Evolutionary conservation across 2,888 invertebrate genomes (phyloP), one percentile per base, ranked within the genome.

Genomic region (Capitulum mitella): DNA sequence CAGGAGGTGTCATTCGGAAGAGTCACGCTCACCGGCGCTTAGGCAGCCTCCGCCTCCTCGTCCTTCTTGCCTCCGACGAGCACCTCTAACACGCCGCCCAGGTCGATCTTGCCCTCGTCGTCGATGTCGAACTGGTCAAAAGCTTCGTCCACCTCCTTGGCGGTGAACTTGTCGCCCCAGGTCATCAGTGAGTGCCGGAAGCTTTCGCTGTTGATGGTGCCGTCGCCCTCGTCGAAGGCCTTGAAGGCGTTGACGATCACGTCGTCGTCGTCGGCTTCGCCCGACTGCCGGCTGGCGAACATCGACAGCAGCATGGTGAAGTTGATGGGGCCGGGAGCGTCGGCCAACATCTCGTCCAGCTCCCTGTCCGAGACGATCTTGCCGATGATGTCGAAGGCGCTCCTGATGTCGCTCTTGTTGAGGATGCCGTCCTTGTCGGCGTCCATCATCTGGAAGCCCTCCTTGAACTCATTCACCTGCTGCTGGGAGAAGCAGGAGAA

Each of bases 401-500:
- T 92, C 86, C 94, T 91, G 86, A 95, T 90, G 89, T 95, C 95
- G 87, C 91, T 92, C 89, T 95, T 95, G 81, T 84, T 84, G 87
- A 92, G 91, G 88, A 94, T 91, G 84, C 94, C 94, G 86, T 96
- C 96, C 88, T 96, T 96, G 90, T 96, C 95, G 87, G 92, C 92
- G 90, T 96, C 96, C 93, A 96, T 96, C 85, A 96, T 91, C 88
- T 92, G 92, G 92, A 96, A 96, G 85, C 93, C 96, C 92, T 95
- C 95, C 89, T 96, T 96, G 91, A 96, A 96, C 88, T 96, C 96
- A 85, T 95, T 94, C 85, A 96, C 94, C 89, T 96, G 95, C 88
- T 92, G 92, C 89, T 95, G 95, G 84, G 95, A 92, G 92, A 97
- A 96, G 93, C 95, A 95, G 86, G 95, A 95, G 91, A 96, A 96